Base-by-base conservation (phyloP, 2,113 vertebrate species). In the Apus apus region DNA sequence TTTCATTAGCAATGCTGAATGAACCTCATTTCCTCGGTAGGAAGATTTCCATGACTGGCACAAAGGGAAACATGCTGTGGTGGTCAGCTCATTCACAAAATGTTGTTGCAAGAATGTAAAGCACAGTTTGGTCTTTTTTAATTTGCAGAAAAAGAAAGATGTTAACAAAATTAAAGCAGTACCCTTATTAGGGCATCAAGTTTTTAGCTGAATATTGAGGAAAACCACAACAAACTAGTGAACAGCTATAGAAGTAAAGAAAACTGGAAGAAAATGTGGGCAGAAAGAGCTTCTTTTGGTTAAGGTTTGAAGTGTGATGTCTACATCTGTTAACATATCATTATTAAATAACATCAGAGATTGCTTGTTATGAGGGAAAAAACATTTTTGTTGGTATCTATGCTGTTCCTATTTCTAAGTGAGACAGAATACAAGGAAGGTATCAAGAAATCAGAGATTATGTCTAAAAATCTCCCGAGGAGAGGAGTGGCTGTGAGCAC, bases 1-100 rank as follows among this genome's bases (percentile, higher is more conserved):
- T 72, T n/a, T n/a, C 25, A 73, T 90, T 81, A 96, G 12, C 45
- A 76, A 68, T 36, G n/a, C 19, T 85, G 46, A 87, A 87, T 85
- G 46, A 85, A 87, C 89, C 57, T 95, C 58, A 87, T 95, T 96
- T 93, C 50, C 48, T 87, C 79, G 46, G 34, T 70, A 36, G 12
- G 48, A 87, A 94, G 34, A 83, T 64, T 91, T 78, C 20, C 34
- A 53, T 30, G 27, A 30, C n/a, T 61, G 19, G 5, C 26, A 29
- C 5, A 45, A 78, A 87, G 15, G 32, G 22, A 93, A 77, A 57
- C 34, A 66, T 54, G 34, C n/a, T 87, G 46, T 38, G 25, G 8
- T 90, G 68, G 64, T 34, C 38, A 76, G 12, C 15, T 86, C 27
- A 62, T 58, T 78, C 58, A 87, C 19, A 82, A 57, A 58, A 60